Conservation (phyloP, 2,797 vertebrate genomes). For the Ara ararauna region DNA sequence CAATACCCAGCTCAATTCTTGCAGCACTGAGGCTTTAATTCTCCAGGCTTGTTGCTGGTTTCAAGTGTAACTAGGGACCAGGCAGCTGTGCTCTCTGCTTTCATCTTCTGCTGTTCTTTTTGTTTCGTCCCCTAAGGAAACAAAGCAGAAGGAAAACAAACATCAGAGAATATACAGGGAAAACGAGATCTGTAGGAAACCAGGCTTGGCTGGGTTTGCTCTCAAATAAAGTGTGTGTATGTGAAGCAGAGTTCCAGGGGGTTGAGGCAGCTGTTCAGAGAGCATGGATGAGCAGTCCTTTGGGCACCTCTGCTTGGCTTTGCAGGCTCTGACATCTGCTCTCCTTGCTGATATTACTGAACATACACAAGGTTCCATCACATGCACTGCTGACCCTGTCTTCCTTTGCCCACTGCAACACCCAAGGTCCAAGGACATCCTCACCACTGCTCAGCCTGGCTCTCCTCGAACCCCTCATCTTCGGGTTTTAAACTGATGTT, state of each 20-base stretch:
- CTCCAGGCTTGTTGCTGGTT: background rate
- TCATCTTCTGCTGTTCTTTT: background rate
- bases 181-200: background rate
- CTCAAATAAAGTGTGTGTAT: background rate
- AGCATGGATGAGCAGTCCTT: background rate
- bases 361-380: no score
- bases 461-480: background rate
- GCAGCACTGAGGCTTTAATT: background rate
- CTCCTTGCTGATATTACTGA: background rate
- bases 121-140: background rate
- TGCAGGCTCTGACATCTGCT: background rate
- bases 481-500: background rate
- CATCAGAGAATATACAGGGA: background rate
- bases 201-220: background rate
- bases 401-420: background rate
- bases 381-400: accelerated
- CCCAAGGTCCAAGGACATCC: accelerated
- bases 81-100: background rate
- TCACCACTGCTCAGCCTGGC: background rate
- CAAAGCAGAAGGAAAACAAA: background rate
- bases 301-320: background rate
- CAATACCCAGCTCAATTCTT: background rate
- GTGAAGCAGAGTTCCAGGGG: background rate
- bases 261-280: background rate
- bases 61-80: background rate